These are phyloP conservation scores for Styela clava DNA, from an alignment of 23 tunicate genomes.

Conservation along the genomic window DNA sequence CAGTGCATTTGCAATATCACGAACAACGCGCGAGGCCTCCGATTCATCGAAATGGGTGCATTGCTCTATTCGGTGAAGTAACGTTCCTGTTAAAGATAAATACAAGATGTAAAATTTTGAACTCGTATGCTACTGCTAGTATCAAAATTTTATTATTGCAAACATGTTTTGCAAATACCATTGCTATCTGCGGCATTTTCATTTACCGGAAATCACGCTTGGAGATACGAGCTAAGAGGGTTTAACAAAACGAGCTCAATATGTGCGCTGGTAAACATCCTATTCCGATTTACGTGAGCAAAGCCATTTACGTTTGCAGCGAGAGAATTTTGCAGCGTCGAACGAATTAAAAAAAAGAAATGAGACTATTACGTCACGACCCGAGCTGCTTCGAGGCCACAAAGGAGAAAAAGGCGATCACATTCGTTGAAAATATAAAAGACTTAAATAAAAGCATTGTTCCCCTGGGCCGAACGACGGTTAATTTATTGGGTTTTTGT, in stretches of 20 bases:
- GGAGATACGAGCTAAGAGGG: too few species aligned
- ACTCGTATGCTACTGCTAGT: too few species aligned
- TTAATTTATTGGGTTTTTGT: not conserved
- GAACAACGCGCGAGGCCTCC: slow-evolving; percentile 81
- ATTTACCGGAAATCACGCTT: not conserved
- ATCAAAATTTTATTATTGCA: too few species aligned
- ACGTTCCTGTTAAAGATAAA: slow-evolving; percentile 54
- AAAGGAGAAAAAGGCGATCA: not conserved
- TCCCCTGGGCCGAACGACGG: not conserved
- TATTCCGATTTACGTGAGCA: not conserved
- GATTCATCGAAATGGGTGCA: slow-evolving; percentile 81
- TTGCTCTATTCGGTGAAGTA: slow-evolving; percentile 83
- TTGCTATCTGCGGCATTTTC: too few species aligned
- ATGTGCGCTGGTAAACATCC: not conserved
- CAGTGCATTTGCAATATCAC: slow-evolving; percentile 91
- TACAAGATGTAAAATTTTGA: too few species aligned
- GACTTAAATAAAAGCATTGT: too few species aligned
- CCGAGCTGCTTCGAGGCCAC: slow-evolving; percentile 26
- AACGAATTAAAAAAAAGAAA: not conserved
- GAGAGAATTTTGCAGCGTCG: not conserved
- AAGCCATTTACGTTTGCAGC: not conserved
- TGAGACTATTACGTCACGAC: not conserved
- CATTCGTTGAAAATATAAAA: not conserved
- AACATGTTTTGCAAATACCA: too few species aligned
- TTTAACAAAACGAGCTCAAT: not conserved